These are phyloP conservation scores for Lycia hirtaria DNA, from an alignment of 2,888 invertebrate genomes.

Conservation along the genomic window DNA sequence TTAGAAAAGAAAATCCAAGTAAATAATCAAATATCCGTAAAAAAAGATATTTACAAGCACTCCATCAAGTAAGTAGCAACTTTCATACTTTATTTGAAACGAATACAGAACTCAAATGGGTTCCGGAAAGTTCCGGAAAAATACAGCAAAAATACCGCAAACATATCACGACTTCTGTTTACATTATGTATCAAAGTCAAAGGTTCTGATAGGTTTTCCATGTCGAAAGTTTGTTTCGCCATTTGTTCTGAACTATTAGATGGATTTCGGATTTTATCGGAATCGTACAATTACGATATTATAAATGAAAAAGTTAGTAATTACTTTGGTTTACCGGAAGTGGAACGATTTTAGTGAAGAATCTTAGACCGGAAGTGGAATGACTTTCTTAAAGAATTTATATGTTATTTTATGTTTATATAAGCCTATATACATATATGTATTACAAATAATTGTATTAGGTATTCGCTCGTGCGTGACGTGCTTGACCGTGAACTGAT, in stretches of 20 bases:
- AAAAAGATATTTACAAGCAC: conserved; percentile 12
- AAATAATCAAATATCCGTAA: background rate
- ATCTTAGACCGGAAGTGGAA: too few species aligned
- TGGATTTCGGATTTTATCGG: background rate
- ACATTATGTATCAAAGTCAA: conserved; percentile 30
- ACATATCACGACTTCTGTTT: conserved; percentile 17
- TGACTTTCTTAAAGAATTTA: too few species aligned
- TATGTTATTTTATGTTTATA: too few species aligned
- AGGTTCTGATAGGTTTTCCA: conserved; percentile 31
- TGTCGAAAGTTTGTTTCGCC: conserved; percentile 21
- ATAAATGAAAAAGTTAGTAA: too few species aligned
- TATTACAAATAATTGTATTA: too few species aligned
- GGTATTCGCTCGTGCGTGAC: too few species aligned
- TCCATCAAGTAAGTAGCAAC: conserved; percentile 23
- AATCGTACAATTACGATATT: background rate
- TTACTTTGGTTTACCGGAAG: too few species aligned
- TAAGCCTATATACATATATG: too few species aligned
- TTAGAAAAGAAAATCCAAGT: background rate
- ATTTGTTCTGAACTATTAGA: conserved; percentile 21
- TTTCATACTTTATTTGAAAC: conserved; percentile 19
- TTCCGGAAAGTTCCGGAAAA: conserved; percentile 20
- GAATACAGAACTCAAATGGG: conserved; percentile 22
- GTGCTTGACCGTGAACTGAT: too few species aligned
- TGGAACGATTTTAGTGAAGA: too few species aligned
- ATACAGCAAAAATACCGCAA: conserved; percentile 11